Base-by-base conservation (phyloP, 2,113 vertebrate genomes). In the Cyprinodon tularosa region DNA sequence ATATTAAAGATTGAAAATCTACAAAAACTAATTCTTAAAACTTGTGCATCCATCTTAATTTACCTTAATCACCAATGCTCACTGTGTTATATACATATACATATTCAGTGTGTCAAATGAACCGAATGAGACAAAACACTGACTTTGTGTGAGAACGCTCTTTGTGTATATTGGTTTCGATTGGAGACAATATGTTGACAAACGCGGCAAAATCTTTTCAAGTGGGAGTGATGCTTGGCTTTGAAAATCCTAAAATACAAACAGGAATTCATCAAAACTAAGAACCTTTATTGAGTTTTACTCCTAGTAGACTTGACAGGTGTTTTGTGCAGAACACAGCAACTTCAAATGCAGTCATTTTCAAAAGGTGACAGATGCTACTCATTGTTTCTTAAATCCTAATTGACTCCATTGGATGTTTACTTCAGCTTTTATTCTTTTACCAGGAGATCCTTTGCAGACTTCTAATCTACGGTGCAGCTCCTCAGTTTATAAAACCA, bases 341-440 rank as follows among this genome's bases (percentile, higher is more conserved):
- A 40, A 14, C 60, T 72, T 40, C 7, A 68, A 50, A 68, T 29
- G 22, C 14, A 1, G 7, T 15, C 20, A n/a, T 14, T 11, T 68
- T 47, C 17, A 61, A 0, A 45, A 40, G 50, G 22, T 20, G 47
- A 60, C 62, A 82, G 66, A 72, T 53, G 50, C 29, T 29, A 40
- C 42, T 65, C 15, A 20, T 77, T 6, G 74, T 66, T 59, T 71
- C 69, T n/a, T 12, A 17, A 17, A 39, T 69, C 12, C 22, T 73
- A 76, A 76, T 80, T 82, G n/a, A 29, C 15, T 81, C 48, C 50
- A 63, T 71, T 77, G 39, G 12, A 64, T 74, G 68, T 76, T 72
- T 76, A 57, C 72, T 47, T 66, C 37, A 3, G 20, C 67, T 71
- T 47, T 65, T 59, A 38, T 57, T 37, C 60, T 20, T 70, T 76